Evolutionary conservation across 1,140 invertebrate genomes (phyloP), one percentile per base, ranked within the genome.

Genomic region (Argopecten irradians): DNA sequence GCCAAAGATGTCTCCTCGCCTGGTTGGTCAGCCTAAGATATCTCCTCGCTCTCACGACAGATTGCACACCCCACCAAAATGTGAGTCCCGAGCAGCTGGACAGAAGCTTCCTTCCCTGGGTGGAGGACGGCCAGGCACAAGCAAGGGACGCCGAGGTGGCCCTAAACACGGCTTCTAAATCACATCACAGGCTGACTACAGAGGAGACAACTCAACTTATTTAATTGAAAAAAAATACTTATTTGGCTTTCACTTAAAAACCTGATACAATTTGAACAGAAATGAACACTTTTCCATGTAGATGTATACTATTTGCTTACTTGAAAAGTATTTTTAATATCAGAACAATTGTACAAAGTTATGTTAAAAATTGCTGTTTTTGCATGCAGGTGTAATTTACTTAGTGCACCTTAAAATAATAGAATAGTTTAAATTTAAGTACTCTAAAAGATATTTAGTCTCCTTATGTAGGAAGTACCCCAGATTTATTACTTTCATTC

Each of bases 401-500:
- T n/a, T n/a, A n/a, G n/a, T n/a, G n/a, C n/a, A n/a, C n/a, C n/a
- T n/a, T n/a, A n/a, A n/a, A n/a, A n/a, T n/a, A n/a, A n/a, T n/a
- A n/a, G n/a, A n/a, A n/a, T n/a, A n/a, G n/a, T n/a, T n/a, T n/a
- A n/a, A n/a, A n/a, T n/a, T n/a, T n/a, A n/a, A n/a, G n/a, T n/a
- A n/a, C n/a, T n/a, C n/a, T n/a, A n/a, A n/a, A n/a, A n/a, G n/a
- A 46, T 19, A 71, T 39, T 39, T 71, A 71, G 55, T 71, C 55
- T 71, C 55, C 55, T 71, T 71, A 5, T 71, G 55, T 71, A n/a
- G 55, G 28, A 71, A 28, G 55, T 71, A 28, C 7, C 55, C 55
- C 55, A 71, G 55, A 71, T 71, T 55, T 55, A 55, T 55, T n/a
- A 71, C 55, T n/a, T 16, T 71, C 55, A 71, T 71, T 71, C 55